Percentiles rank a stretch among this genome's conserved stretches.
Evolutionary conservation across 2,113 vertebrate genomes (phyloP).

Genomic region (Phalacrocorax aristotelis): DNA sequence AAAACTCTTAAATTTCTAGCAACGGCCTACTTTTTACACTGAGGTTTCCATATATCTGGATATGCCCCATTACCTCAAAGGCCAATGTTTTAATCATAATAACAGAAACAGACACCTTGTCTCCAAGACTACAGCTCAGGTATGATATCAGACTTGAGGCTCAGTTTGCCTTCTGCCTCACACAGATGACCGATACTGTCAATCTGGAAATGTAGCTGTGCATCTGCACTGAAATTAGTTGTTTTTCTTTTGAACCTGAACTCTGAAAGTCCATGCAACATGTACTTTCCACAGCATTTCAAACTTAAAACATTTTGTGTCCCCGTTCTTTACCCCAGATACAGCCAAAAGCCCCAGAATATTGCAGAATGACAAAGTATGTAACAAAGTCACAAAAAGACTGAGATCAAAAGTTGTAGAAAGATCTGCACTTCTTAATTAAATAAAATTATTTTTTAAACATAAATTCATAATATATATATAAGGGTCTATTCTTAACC

Average conservation of each 20-base stretch:
- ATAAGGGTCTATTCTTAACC: constrained; percentile 16
- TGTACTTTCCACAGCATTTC: background rate
- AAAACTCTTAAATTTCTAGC: background rate
- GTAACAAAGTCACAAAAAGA: background rate
- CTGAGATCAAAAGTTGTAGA: background rate
- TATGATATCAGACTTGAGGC: background rate
- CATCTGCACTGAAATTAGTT: background rate
- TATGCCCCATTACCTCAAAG: background rate
- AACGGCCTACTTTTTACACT: background rate
- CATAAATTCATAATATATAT: background rate
- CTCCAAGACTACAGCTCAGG: background rate
- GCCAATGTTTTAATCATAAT: background rate
- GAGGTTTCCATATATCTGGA: background rate
- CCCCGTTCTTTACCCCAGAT: background rate
- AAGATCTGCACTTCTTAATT: background rate
- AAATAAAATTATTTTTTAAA: constrained; percentile 2
- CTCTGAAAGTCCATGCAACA: background rate
- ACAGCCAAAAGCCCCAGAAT: background rate
- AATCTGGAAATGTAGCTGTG: background rate
- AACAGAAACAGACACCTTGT: background rate
- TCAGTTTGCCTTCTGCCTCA: background rate
- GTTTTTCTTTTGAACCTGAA: background rate
- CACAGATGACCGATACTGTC: background rate
- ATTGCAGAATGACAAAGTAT: background rate
- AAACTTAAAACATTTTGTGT: background rate